Conservation (phyloP, 2,888 invertebrate genomes). For the Congeria kusceri region DNA sequence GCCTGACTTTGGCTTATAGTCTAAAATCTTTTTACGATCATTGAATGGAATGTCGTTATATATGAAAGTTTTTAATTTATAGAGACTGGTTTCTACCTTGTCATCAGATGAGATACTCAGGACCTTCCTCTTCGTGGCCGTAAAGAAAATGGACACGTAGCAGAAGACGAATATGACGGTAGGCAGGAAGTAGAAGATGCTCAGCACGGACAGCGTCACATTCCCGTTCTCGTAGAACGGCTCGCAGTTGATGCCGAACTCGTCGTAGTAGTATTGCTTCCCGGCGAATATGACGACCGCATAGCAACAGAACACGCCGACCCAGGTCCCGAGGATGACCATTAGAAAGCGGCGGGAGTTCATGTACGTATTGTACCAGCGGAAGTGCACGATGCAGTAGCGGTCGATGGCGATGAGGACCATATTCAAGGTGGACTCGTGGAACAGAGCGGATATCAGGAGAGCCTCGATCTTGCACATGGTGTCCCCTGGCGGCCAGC, state of each 20-base stretch:
- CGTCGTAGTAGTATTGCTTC: conserved; percentile 67
- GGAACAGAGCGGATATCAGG: conserved; percentile 65
- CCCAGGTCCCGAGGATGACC: conserved; percentile 61
- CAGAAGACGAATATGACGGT: conserved; percentile 60
- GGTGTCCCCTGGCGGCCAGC: conserved; percentile 66
- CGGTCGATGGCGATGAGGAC: conserved; percentile 64
- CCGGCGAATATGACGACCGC: conserved; percentile 62
- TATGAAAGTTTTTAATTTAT: too few species aligned
- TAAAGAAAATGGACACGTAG: conserved; percentile 58
- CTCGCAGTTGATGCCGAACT: conserved; percentile 70
- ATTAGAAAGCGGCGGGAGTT: conserved; percentile 55
- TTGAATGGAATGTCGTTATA: too few species aligned
- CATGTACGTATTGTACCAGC: conserved; percentile 54
- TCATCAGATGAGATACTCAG: conserved; percentile 40
- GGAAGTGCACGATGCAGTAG: conserved; percentile 59
- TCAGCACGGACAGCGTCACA: conserved; percentile 60
- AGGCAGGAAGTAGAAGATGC: conserved; percentile 64
- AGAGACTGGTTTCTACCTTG: conserved; percentile 39
- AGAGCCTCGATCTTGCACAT: conserved; percentile 65
- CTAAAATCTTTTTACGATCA: too few species aligned
- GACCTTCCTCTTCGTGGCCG: conserved; percentile 32
- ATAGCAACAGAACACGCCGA: conserved; percentile 60
- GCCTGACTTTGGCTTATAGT: too few species aligned
- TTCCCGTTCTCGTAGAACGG: conserved; percentile 60
- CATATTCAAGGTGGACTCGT: conserved; percentile 67